Evolutionary conservation across 2,888 invertebrate species (phyloP).

Genomic region (Thecophora atra): DNA sequence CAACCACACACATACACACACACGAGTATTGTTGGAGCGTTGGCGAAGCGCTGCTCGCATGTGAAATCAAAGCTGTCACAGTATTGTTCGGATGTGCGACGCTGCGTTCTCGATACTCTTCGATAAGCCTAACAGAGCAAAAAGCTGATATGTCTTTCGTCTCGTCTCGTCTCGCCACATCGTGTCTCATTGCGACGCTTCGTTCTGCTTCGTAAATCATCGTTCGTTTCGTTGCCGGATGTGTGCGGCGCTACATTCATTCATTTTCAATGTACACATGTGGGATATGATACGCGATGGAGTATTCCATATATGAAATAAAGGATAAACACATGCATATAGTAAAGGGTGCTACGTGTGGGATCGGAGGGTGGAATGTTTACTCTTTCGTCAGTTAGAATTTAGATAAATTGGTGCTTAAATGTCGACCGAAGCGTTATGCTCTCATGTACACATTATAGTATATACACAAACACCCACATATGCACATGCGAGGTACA

Average conservation of each 20-base stretch:
- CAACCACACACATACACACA: background rate
- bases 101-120: slow-evolving; percentile 33
- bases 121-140: slow-evolving; percentile 25
- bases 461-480: background rate
- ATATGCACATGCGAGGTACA: background rate
- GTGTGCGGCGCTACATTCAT: background rate
- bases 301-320: slow-evolving; percentile 18
- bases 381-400: slow-evolving; percentile 28
- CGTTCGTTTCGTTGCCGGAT: slow-evolving; percentile 15
- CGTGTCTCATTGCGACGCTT: background rate
- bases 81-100: slow-evolving; percentile 30
- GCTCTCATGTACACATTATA: slow-evolving; percentile 1
- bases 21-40: slow-evolving; percentile 2
- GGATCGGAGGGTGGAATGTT: slow-evolving; percentile 20
- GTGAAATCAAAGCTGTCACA: slow-evolving; percentile 25
- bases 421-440: slow-evolving; percentile 30
- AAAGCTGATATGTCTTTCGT: too few species aligned
- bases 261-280: slow-evolving; percentile 18
- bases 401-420: slow-evolving; percentile 37
- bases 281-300: slow-evolving; percentile 24
- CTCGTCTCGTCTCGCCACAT: too few species aligned
- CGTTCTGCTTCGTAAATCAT: slow-evolving; percentile 15
- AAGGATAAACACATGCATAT: background rate
- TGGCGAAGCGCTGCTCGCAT: slow-evolving; percentile 22
- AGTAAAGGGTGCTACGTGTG: slow-evolving; percentile 30